Base-by-base conservation (phyloP, 2,888 invertebrate genomes). In the Pantelozetes paolii region DNA sequence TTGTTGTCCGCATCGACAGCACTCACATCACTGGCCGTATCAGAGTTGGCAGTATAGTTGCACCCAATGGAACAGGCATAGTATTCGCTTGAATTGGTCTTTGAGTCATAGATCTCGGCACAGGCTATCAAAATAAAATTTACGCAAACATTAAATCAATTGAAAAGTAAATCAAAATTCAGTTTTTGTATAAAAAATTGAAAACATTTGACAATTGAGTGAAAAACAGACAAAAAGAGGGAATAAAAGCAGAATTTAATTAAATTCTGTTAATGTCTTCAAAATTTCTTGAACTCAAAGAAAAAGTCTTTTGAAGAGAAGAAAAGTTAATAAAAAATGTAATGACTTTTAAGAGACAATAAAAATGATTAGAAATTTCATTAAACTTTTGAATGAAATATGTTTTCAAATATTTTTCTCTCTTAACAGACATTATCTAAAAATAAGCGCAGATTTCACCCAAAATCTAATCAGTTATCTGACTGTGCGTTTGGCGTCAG, bases 61-160 rank as follows among this genome's bases (percentile, higher is more conserved):
- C 64, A 64, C n/a, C 64, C 64, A n/a, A 64, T 36, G 36, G 18
- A 11, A 64, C 64, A 64, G n/a, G 64, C 64, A 20, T 64, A 64
- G 64, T 64, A 64, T 64, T 64, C 64, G 18, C 57, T 57, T 3
- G 57, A 57, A 28, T 57, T 57, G 15, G 6, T 8, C 26, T 57
- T 57, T 28, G 18, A 11, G 28, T 57, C 57, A 15, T 57, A 57
- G 28, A 36, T 36, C 5, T 32, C 18, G 1, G 64, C 32, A 64
- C 64, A 64, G 36, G 11, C 64, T 64, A 64, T 64, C 13, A 36
- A 20, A 64, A n/a, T n/a, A n/a, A 26, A 48, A 48, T 48, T 28
- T 13, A 57, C 28, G 13, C 20, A 57, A n/a, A 50, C 50, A 50
- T 57, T 28, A 28, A 57, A 57, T n/a, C 15, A 5, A 15, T n/a